Evolutionary conservation across 2,797 vertebrate species (phyloP).

Genomic region (Pseudochromis fuscus): DNA sequence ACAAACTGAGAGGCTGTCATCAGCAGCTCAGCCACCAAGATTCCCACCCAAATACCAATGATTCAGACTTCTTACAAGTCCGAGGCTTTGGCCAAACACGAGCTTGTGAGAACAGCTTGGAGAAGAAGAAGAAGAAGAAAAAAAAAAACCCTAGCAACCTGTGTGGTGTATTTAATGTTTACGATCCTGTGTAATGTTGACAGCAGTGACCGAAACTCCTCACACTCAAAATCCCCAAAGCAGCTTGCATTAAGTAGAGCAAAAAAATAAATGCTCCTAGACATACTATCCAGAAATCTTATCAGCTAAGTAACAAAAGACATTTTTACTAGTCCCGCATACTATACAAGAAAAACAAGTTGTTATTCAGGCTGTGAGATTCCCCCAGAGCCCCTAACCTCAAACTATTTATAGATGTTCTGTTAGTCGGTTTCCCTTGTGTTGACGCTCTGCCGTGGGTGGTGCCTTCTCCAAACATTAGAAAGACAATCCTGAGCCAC

Average conservation of each 20-base stretch:
- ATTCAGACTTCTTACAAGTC: conserved; percentile 61
- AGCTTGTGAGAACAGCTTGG: conserved; percentile 35
- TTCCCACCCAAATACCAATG: conserved; percentile 74
- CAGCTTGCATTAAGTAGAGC: conserved; percentile 14
- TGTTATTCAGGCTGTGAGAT: conserved; percentile 77
- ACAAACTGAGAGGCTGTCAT: conserved; percentile 76
- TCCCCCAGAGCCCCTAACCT: conserved; percentile 75
- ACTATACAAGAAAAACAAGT: conserved; percentile 78
- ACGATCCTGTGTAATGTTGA: conserved; percentile 8
- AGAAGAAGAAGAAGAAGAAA: too few species aligned
- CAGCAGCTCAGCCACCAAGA: conserved; percentile 70
- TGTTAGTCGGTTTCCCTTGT: conserved; percentile 67
- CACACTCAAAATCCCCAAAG: conserved; percentile 29
- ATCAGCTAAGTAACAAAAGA: conserved; percentile 61
- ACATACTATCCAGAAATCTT: conserved; percentile 42
- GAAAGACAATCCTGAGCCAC: conserved; percentile 55
- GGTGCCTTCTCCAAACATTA: conserved; percentile 69
- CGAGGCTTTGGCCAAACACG: conserved; percentile 51
- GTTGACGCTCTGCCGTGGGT: conserved; percentile 68
- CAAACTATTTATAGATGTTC: conserved; percentile 80
- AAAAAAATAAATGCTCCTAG: conserved; percentile 27
- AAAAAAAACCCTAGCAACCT: conserved; percentile 12
- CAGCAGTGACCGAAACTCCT: conserved; percentile 41
- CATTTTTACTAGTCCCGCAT: conserved; percentile 59
- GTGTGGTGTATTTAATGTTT: conserved; percentile 32